phyloP scores from a whole-genome alignment of 1,140 invertebrate genomes.

The Aphelinus certus region DNA sequence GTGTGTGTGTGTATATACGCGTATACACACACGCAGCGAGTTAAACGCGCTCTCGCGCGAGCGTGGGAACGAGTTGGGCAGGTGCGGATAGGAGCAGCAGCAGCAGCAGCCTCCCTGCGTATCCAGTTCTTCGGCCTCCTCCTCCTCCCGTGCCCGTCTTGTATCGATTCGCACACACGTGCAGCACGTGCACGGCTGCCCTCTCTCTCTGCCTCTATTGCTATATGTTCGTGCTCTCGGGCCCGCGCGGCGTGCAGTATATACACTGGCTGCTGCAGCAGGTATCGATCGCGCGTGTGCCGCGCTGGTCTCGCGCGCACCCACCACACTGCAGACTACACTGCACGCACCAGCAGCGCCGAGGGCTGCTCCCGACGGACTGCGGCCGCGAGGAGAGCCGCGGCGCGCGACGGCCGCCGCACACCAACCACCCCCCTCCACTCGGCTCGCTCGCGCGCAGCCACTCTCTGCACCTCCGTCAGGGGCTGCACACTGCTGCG shows the following conservation, averaged over 20 bases:
- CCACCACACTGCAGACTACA: slow-evolving; percentile 19
- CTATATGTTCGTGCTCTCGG: neutral
- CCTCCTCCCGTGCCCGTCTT: neutral
- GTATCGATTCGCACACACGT: neutral
- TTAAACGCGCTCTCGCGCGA: neutral
- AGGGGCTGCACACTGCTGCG: neutral
- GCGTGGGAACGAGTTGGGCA: slow-evolving; percentile 1
- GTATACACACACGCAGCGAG: neutral
- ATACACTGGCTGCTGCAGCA: no score
- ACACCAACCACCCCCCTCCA: slow-evolving; percentile 28
- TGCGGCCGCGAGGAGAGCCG: neutral
- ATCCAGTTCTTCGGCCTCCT: neutral
- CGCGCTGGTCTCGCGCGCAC: slow-evolving; percentile 20
- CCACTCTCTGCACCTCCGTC: slow-evolving; percentile 24
- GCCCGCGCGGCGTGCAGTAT: neutral
- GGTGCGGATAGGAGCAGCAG: neutral
- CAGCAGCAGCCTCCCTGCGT: neutral
- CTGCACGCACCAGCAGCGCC: slow-evolving; percentile 17
- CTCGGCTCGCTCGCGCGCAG: slow-evolving; percentile 17
- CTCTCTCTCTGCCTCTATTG: neutral
- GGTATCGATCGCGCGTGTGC: neutral
- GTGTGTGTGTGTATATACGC: neutral
- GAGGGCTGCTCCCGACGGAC: slow-evolving; percentile 23
- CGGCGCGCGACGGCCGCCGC: neutral
- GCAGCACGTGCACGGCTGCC: neutral